These are phyloP conservation scores for Gasterosteus aculeatus DNA, from an alignment of 2,113 vertebrate species.

Conservation along the genomic window DNA sequence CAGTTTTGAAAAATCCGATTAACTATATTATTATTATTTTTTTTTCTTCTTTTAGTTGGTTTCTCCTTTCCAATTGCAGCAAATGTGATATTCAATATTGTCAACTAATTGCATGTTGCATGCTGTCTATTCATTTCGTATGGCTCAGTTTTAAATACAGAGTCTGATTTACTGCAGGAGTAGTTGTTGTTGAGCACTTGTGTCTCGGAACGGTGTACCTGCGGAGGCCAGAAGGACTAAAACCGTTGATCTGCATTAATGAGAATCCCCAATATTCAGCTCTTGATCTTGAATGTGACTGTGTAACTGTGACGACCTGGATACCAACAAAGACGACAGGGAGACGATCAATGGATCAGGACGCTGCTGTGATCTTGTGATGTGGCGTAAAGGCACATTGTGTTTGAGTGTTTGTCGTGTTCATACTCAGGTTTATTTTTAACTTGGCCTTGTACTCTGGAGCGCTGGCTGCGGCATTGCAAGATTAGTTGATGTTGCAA, in stretches of 20 bases:
- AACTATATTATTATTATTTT: not conserved
- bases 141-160: not conserved
- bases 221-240: not conserved
- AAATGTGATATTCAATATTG: slow-evolving; percentile 21
- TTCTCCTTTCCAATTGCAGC: slow-evolving; percentile 7
- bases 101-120: slow-evolving; percentile 13
- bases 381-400: slow-evolving; percentile 19
- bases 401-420: slow-evolving; percentile 29
- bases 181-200: not conserved
- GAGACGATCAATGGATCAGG: not conserved
- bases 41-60: not conserved
- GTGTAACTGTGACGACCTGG: not conserved
- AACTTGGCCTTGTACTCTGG: slow-evolving; percentile 31
- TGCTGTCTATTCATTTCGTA: slow-evolving; percentile 1
- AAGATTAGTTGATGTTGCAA: slow-evolving; percentile 12
- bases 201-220: not conserved
- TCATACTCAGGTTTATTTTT: slow-evolving; percentile 69
- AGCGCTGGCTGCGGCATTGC: slow-evolving; percentile 15
- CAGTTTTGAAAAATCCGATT: not conserved
- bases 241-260: not conserved
- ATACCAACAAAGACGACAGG: not conserved
- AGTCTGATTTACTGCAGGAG: not conserved
- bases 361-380: slow-evolving; percentile 43
- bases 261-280: not conserved
- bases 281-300: not conserved